Conservation (phyloP, 2,797 vertebrate species). For the Clarias fuscus region DNA sequence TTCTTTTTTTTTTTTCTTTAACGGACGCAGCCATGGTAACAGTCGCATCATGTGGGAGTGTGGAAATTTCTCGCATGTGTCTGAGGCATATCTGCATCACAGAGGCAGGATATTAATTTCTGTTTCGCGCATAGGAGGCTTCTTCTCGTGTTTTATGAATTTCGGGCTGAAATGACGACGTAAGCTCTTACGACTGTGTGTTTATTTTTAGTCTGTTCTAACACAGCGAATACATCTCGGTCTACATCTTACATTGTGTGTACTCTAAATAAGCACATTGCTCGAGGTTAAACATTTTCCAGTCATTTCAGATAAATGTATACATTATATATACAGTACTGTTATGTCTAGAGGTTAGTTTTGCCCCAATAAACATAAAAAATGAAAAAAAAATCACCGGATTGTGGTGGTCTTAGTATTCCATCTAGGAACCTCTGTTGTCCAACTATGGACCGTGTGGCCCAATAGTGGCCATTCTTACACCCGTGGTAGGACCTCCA, state of each 20-base stretch:
- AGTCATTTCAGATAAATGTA: background rate
- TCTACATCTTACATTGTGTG: too few species aligned
- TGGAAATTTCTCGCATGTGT: conserved; percentile 43
- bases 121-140: conserved; percentile 38
- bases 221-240: background rate
- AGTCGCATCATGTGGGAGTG: conserved; percentile 47
- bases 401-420: too few species aligned
- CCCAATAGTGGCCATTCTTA: too few species aligned
- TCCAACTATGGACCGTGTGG: too few species aligned
- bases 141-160: conserved; percentile 34
- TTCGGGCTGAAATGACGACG: conserved; percentile 25
- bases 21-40: conserved; percentile 63
- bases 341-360: too few species aligned
- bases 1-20: conserved; percentile 28
- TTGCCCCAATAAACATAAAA: too few species aligned
- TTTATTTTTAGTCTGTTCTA: background rate
- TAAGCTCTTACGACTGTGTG: too few species aligned
- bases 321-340: too few species aligned
- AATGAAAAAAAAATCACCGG: too few species aligned
- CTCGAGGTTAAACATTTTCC: background rate
- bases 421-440: too few species aligned
- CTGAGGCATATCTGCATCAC: conserved; percentile 57
- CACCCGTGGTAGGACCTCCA: too few species aligned
- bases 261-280: background rate
- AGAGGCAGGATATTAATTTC: conserved; percentile 56